A percentile compares a stretch with the other conserved stretches of the same genome.
Conservation (phyloP, 2,797 vertebrate genomes). For the Poecilia velifera region DNA sequence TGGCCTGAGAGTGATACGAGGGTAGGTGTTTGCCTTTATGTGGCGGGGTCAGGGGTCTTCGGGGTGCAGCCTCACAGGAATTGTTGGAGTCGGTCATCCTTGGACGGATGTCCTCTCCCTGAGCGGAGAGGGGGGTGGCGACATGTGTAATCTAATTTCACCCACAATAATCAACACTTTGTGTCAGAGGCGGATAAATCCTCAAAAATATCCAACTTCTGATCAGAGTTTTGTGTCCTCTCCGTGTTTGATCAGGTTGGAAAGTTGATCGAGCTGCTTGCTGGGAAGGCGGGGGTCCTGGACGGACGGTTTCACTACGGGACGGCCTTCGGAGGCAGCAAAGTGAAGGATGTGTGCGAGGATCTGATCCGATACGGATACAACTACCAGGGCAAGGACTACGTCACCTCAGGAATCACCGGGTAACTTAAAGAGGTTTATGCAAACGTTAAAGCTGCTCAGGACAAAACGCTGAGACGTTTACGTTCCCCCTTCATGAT, state of each 20-base stretch:
- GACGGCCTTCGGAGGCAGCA: slow-evolving; percentile 97
- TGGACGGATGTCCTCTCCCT: slow-evolving; percentile 36
- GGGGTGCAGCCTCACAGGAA: slow-evolving; percentile 66
- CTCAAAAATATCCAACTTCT: slow-evolving; percentile 18
- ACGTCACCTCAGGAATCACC: slow-evolving; percentile 97
- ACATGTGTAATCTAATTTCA: slow-evolving; percentile 62
- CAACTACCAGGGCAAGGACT: slow-evolving; percentile 98
- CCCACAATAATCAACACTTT: slow-evolving; percentile 39
- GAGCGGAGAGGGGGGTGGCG: neutral
- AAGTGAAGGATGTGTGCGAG: slow-evolving; percentile 98
- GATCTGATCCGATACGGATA: slow-evolving; percentile 97
- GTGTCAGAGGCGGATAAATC: slow-evolving; percentile 16
- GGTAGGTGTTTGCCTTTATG: slow-evolving; percentile 80
- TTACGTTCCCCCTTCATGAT: neutral
- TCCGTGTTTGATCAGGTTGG: slow-evolving; percentile 84
- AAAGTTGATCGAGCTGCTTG: slow-evolving; percentile 95
- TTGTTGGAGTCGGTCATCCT: slow-evolving; percentile 74
- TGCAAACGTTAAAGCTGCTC: neutral
- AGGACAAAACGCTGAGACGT: neutral
- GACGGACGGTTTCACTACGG: slow-evolving; percentile 97
- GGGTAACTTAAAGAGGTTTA: slow-evolving; percentile 81
- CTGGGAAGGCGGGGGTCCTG: slow-evolving; percentile 94
- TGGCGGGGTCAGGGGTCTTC: slow-evolving; percentile 72
- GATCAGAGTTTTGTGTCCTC: slow-evolving; percentile 9
- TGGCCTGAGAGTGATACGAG: slow-evolving; percentile 70